Base-by-base conservation (phyloP, 2,888 invertebrate genomes). In the Drosophila quasianomalipes region DNA sequence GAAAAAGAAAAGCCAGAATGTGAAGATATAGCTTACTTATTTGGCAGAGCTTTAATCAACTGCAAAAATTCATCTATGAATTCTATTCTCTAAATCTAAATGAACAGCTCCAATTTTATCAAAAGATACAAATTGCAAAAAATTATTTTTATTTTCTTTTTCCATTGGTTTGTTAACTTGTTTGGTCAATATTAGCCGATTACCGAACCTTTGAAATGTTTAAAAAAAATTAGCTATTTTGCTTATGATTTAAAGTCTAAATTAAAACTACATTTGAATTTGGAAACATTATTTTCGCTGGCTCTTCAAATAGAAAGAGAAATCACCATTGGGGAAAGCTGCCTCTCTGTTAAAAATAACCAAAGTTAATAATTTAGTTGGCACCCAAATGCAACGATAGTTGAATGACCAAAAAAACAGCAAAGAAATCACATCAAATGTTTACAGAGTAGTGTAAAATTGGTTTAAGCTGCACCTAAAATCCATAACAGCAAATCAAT, bases 401-500 rank as follows among this genome's bases (percentile, higher is more conserved):
- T 26, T 47, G 22, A 16, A 9, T 16, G n/a, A 41, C n/a, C n/a
- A n/a, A 41, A n/a, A n/a, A 41, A 10, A 41, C 4, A 10, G n/a
- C 5, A n/a, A 2, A n/a, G 9, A 47, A 47, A 47, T 47, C 16
- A 47, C 26, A 47, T 47, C 47, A 47, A 26, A 47, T 47, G 4
- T 47, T 16, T 61, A 30, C 26, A 51, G 62, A 65, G 51, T 61
- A 51, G 37, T 65, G 61, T 14, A 28, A 51, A 62, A 62, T 51
- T 51, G 31, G 61, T 65, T 51, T 41, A 39, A 62, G 62, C 51
- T 41, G n/a, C 39, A 52, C 26, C 62, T 41, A 51, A 66, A 52
- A 41, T 61, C 31, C 26, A n/a, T 19, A 31, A 31, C 14, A 31
- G 64, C 44, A 67, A 62, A 67, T 76, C 59, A 67, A 72, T 76